Evolutionary conservation across 2,113 vertebrate species (phyloP), one percentile per base, ranked within the genome.

Genomic region (Ophthalmolycus amberensis): DNA sequence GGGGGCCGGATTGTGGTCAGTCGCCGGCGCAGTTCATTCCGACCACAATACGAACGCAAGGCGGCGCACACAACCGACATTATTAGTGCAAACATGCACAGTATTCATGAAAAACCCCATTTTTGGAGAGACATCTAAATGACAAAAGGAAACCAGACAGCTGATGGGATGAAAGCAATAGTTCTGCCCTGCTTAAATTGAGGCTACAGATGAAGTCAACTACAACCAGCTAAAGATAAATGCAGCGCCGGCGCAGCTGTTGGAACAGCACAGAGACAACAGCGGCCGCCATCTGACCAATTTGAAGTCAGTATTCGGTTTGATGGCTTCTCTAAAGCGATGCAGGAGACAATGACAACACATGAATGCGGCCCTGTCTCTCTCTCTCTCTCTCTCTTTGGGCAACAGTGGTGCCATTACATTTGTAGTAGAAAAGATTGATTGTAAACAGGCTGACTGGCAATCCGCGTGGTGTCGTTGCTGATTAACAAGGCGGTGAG

Each of bases 341-440:
- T 27, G 68, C 62, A 76, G 60, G 54, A 81, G 60, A 93, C 81
- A 89, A 86, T 83, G 78, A 80, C 3, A n/a, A 64, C 7, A 32
- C 62, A 69, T 73, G 64, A 89, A 69, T 77, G 7, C 42, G 2
- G 44, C 8, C 32, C 4, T 44, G 63, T 64, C 77, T 81, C 16
- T 14, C 37, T 22, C 63, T 22, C 25, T 32, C 14, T 32, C 60
- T 42, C n/a, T 63, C 62, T 68, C 65, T 20, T 5, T 25, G 46
- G 77, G 66, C 75, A 34, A 38, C 29, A 22, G 46, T 2, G 48
- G 83, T 37, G 14, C 32, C 80, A 83, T 87, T 87, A 86, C 75
- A 89, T 82, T 72, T 79, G 85, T 58, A 83, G 78, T 62, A 87
- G 85, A 91, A 88, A 87, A 83, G 69, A 92, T 86, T 89, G 85